Evolutionary conservation across 2,888 invertebrate genomes (phyloP), one percentile per base, ranked within the genome.

Genomic region (Thera obeliscata): DNA sequence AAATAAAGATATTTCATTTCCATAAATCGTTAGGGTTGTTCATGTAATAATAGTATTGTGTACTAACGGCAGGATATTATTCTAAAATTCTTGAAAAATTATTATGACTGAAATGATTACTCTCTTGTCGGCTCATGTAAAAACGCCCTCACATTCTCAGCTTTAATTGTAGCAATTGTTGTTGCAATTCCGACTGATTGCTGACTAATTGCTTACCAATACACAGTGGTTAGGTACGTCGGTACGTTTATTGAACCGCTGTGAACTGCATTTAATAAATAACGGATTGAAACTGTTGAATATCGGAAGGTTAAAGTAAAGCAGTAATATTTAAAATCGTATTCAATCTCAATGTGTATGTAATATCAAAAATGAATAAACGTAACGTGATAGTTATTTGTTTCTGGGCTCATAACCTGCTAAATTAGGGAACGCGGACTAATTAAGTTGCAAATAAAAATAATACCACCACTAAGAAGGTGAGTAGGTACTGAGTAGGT

Each of bases 81-180:
- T 22, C 22, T 22, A 22, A 22, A 22, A 22, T 22, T 22, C 36
- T 12, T 50, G 22, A 7, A 7, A 41, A 61, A 35, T 54, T 5
- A n/a, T 43, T 7, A 43, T 6, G 8, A 8, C 8, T 43, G 8
- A 43, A 7, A 43, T 43, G 5, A 43, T 3, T 38, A 7, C 41
- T 48, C 41, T 48, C 41, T 41, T 52, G 33, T 54, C n/a, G 43
- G 46, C 54, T n/a, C 41, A 8, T 61, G 61, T 58, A 57, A 49
- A 64, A 55, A 57, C 64, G 48, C 61, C 63, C 52, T 63, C 56
- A 65, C 69, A 70, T 77, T 79, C 76, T 73, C 77, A 77, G 75
- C 58, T 70, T 68, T 80, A 78, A 81, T 79, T 74, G 72, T 61
- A 66, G 72, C 77, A 79, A 81, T 82, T 82, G 79, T 81, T 22